Percentiles rank a stretch among this genome's conserved stretches.
phyloP scores from a whole-genome alignment of 2,888 invertebrate genomes.

The Polylopha cassiicola region DNA sequence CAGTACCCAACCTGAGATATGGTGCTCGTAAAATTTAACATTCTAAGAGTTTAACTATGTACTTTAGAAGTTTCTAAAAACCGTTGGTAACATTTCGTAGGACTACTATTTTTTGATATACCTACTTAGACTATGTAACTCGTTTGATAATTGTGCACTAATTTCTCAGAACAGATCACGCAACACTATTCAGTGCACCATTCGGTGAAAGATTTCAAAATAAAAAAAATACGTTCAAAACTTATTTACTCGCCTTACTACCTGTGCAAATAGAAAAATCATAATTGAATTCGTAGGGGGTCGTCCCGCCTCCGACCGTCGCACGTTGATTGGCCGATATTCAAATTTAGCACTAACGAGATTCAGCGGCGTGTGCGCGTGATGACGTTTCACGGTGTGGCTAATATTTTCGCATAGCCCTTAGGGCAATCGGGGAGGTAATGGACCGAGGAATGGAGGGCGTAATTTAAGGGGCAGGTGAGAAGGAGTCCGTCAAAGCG shows the following conservation, averaged over 20 bases:
- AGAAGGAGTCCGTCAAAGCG: conserved; percentile 5
- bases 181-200: no score
- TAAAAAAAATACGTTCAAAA: conserved; percentile 13
- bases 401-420: conserved; percentile 68
- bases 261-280: conserved; percentile 35
- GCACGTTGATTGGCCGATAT: conserved; percentile 73
- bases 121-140: no score
- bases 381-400: conserved; percentile 60
- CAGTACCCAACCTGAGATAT: no score
- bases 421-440: conserved; percentile 45
- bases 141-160: no score
- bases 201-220: no score
- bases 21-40: no score
- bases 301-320: conserved; percentile 46
- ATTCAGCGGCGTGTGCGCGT: conserved; percentile 56
- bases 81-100: no score
- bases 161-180: no score
- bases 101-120: no score
- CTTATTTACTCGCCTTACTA: conserved; percentile 34
- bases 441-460: conserved; percentile 61
- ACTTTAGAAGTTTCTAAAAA: no score
- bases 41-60: no score
- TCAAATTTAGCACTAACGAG: conserved; percentile 68
- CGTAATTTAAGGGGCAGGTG: conserved; percentile 29
- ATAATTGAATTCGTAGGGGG: conserved; percentile 60